A percentile compares a stretch with the other conserved stretches of the same genome.
These are phyloP conservation scores for Polyodon spathula DNA, from an alignment of 2,113 vertebrate species.

Conservation along the genomic window DNA sequence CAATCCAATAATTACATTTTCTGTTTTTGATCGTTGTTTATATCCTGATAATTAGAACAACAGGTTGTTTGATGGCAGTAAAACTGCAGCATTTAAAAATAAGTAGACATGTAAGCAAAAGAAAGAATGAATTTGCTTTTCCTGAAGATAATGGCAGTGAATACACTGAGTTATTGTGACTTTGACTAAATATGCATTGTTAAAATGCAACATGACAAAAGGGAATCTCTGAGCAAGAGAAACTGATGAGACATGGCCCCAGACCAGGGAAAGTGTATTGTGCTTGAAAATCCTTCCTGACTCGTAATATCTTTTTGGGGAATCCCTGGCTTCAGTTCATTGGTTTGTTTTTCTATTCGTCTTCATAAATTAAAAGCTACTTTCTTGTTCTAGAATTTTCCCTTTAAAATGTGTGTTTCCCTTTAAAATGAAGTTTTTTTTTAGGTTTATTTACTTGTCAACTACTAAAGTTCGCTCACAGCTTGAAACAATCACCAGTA, in stretches of 20 bases:
- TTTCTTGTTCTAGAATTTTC: no score
- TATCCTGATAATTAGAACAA: neutral
- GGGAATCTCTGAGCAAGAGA: conserved; percentile 29
- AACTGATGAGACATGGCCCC: conserved; percentile 27
- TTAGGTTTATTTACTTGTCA: no score
- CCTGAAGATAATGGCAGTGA: neutral
- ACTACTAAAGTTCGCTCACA: no score
- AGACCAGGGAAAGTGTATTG: conserved; percentile 15
- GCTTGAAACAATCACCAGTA: no score
- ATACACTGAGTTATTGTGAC: neutral
- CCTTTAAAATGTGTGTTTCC: no score
- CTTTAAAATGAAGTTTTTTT: no score
- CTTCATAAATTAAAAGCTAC: no score
- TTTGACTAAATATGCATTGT: conserved; percentile 32
- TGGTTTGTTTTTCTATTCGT: no score
- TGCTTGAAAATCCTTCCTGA: conserved; percentile 18
- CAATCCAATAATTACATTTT: conserved; percentile 12
- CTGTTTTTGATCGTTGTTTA: conserved; percentile 3
- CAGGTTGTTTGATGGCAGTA: neutral
- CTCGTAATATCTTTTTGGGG: no score
- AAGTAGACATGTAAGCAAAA: neutral
- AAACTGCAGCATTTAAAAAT: neutral
- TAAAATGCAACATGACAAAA: conserved; percentile 38
- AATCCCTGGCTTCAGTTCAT: no score
- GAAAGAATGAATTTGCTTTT: neutral